Evolutionary conservation across 2,888 invertebrate species (phyloP), one percentile per base, ranked within the genome.

Genomic region (Aromia moschata): DNA sequence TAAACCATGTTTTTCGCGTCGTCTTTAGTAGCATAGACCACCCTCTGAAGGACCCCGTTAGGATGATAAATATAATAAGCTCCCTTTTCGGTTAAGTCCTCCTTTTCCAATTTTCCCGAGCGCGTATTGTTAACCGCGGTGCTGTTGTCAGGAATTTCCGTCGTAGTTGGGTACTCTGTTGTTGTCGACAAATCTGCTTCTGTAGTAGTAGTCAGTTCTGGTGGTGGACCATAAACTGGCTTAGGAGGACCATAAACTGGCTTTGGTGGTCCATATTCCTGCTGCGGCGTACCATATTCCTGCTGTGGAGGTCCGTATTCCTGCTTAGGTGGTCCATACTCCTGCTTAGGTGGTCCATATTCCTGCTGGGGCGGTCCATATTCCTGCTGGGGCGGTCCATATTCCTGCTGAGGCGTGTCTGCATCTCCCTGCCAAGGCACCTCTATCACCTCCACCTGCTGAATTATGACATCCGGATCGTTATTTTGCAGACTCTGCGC

Each of bases 11-110:
- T 86, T 33, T 77, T 79, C 38, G 77, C 66, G 68, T 84, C 81
- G 62, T 83, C 80, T 11, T 78, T 76, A 72, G 87, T 87, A 59
- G 84, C 81, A 77, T 86, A 89, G 65, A 83, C 84, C 12, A 88
- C 85, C 56, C 85, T 82, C 70, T 89, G 88, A 1, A 88, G 81
- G 64, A 86, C 83, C 1, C 87, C 85, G 58, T 82, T 83, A 1
- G 88, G 88, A 56, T 88, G 80, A 30, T 88, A 83, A 4, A 89
- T 82, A 75, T 87, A 89, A 74, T 89, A 89, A 16, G 85, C 84
- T 4, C 60, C 62, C 30, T 47, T 52, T 30, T 62, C 54, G 3
- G 57, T 36, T 4, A 46, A 46, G 12, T 40, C 47, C 7, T 62
- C 49, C 0, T 40, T 30, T 30, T 60, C 60, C 11, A 57, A 33